Evolutionary conservation across 1,140 invertebrate genomes (phyloP), one percentile per base, ranked within the genome.

Genomic region (Zaprionus taronus): DNA sequence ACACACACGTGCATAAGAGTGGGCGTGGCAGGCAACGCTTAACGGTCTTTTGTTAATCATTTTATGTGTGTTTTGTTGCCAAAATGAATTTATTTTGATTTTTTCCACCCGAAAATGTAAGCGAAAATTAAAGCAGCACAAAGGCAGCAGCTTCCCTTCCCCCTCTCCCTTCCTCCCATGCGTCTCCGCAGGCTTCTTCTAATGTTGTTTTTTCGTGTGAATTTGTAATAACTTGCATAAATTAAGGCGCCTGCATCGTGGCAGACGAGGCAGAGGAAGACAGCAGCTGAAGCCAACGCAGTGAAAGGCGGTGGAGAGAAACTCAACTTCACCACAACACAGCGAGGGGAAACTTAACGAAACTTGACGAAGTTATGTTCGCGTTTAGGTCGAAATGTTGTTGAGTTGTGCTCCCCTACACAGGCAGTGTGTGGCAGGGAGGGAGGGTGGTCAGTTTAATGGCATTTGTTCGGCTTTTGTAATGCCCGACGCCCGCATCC

Each of bases 221-320:
- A 90, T 90, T 90, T 80, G 80, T 90, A 90, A 90, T 90, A 90
- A 90, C 85, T 80, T 85, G 85, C 85, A 90, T 90, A 90, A 84
- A 90, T 90, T 90, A 84, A 90, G 81, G 68, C 76, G 81, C 56
- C 38, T 72, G 79, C 74, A 82, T 51, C 51, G 11, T 5, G 47
- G 41, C 38, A 41, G 26, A 7, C 26, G 26, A 28, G 38, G 38
- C n/a, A 47, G n/a, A 17, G 0, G n/a, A 17, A 44, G 41, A 17
- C 41, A 17, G 24, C 15, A n/a, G 28, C 28, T n/a, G 38, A 28
- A 55, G 22, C 22, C n/a, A 7, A 31, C 28, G 24, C 24, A 5
- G 24, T 26, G 4, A 4, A 24, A 5, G 24, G 24, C 24, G 17
- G 15, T 11, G 44, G 7, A 65, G 60, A 47, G 60, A 68, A 75